These are phyloP conservation scores for Dione vanillae DNA, from an alignment of 2,888 invertebrate genomes.

Conservation along the genomic window DNA sequence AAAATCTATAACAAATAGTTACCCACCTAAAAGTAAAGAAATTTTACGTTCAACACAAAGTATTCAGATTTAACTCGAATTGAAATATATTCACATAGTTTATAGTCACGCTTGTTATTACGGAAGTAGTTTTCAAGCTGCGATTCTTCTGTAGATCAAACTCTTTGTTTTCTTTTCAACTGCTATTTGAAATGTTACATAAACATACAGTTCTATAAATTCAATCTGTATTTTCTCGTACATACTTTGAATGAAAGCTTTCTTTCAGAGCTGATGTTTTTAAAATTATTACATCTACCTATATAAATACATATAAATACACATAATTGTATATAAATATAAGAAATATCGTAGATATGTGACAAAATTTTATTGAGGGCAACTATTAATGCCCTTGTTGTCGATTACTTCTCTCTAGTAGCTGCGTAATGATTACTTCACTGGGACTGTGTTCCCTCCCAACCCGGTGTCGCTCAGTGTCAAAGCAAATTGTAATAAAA, in stretches of 20 bases:
- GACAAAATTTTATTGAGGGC: no score
- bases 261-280: conserved; percentile 5
- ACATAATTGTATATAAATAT: no score
- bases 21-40: not conserved
- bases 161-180: conserved; percentile 65
- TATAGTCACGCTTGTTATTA: conserved; percentile 61
- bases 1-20: not conserved
- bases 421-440: no score
- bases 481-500: no score
- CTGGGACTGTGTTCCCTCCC: no score
- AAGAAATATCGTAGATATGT: no score
- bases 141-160: conserved; percentile 57
- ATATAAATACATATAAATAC: no score
- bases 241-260: conserved; percentile 45
- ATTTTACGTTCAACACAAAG: not conserved
- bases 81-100: conserved; percentile 20
- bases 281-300: not conserved
- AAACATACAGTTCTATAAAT: conserved; percentile 31
- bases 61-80: conserved; percentile 10
- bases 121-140: conserved; percentile 71
- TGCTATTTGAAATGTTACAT: conserved; percentile 53
- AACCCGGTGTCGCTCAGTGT: no score
- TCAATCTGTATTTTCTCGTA: conserved; percentile 28
- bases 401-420: no score
- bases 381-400: no score